These are phyloP conservation scores for Crossaster papposus DNA, from an alignment of 53 echinoderm and acorn worm species.

Conservation along the genomic window DNA sequence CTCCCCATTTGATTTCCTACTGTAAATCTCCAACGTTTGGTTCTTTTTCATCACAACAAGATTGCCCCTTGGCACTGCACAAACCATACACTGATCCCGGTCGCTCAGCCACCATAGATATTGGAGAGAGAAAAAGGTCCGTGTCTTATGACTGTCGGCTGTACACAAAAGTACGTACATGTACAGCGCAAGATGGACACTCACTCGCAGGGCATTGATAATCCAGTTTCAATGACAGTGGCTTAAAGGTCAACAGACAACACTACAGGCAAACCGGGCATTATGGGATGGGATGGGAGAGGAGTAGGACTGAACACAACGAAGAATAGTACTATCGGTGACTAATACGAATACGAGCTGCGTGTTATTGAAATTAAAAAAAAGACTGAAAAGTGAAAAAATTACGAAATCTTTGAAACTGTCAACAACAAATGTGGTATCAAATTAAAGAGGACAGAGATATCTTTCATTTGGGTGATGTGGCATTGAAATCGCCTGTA, in stretches of 20 bases:
- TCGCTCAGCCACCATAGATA: not conserved
- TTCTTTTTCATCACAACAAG: constrained; percentile 37
- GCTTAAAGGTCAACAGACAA: constrained; percentile 57
- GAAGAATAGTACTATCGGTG: not conserved
- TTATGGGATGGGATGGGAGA: not conserved
- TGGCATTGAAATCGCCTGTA: too few species aligned
- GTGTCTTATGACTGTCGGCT: constrained; percentile 18
- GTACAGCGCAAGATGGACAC: constrained; percentile 28
- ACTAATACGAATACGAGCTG: not conserved
- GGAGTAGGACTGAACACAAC: too few species aligned
- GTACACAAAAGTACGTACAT: too few species aligned
- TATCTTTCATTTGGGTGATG: too few species aligned
- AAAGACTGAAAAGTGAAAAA: too few species aligned
- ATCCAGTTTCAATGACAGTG: constrained; percentile 49
- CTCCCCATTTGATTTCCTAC: not conserved
- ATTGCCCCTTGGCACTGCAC: constrained; percentile 33
- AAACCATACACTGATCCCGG: constrained; percentile 19
- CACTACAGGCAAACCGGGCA: constrained; percentile 14
- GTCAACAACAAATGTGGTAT: too few species aligned
- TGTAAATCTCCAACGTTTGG: not conserved
- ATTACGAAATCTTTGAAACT: too few species aligned
- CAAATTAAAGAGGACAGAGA: too few species aligned
- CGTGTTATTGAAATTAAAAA: too few species aligned
- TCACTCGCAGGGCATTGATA: constrained; percentile 30
- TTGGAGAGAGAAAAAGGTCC: constrained; percentile 2